Base-by-base conservation (phyloP, 2,797 vertebrate genomes). In the Gorsachius magnificus region DNA sequence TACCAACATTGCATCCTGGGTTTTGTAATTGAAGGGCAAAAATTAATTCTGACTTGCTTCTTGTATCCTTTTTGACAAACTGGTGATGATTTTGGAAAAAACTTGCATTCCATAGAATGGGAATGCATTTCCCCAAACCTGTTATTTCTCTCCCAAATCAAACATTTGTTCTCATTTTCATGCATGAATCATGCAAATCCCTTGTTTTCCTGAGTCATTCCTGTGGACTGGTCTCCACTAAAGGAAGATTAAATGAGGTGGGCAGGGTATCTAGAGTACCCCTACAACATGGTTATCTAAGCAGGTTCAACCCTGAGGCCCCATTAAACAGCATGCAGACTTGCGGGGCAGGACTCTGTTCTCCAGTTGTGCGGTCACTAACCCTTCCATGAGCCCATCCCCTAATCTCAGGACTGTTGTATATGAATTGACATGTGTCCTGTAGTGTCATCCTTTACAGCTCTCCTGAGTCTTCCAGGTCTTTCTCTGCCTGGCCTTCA, bases 91-190 rank as follows among this genome's bases (percentile, higher is more conserved):
- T 79, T 65, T 41, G 9, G 16, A 35, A 66, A 86, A 36, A 16
- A 5, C 28, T 90, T 88, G 20, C 29, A 36, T 86, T 71, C 61
- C 48, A 61, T 24, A 31, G 24, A 82, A 71, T 21, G 19, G 31
- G 22, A 95, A 78, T 45, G 9, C 36, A 74, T 96, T 95, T 96
- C 79, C 71, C 48, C 84, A 95, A 63, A 64, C 24, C 84, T 92
- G 35, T 89, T 96, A 86, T 63, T 57, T 89, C 20, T 74, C 74
- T 95, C 65, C 54, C 41, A 94, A 89, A 95, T 68, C 45, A 92
- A 92, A 87, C 7, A 4, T 64, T 88, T 92, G 5, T 90, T 80
- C 18, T 53, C 50, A 20, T 82, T 87, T 89, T 84, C 36, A 60
- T 64, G 31, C 46, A 38, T 13, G 22, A 94, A 74, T 78, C 72